Evolutionary conservation across 2,113 vertebrate genomes (phyloP).

Genomic region (Nothoprocta pentlandii): DNA sequence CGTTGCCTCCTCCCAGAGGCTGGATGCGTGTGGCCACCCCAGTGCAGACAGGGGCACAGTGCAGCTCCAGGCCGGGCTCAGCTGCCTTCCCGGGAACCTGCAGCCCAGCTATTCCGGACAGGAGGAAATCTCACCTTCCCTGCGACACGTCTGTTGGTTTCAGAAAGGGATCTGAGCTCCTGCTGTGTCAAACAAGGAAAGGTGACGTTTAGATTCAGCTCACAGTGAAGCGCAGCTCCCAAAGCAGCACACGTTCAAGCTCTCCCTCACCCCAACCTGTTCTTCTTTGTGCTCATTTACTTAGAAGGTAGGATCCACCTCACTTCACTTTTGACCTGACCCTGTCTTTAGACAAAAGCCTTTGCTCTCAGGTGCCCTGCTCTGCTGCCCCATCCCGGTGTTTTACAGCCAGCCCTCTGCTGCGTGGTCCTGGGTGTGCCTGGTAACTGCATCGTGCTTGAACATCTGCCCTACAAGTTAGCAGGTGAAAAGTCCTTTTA

Average conservation of each 20-base stretch:
- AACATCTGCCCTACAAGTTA: background rate
- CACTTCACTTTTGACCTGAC: background rate
- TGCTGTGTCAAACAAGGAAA: slow-evolving; percentile 34
- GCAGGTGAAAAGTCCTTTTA: slow-evolving; percentile 31
- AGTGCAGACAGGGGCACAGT: background rate
- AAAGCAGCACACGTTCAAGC: background rate
- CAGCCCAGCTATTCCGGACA: background rate
- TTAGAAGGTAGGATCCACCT: background rate
- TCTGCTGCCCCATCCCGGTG: background rate
- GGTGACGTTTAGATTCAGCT: slow-evolving; percentile 38
- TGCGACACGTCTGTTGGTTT: background rate
- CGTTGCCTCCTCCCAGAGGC: background rate
- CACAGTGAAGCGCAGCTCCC: slow-evolving; percentile 12
- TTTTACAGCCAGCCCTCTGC: background rate
- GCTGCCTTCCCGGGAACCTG: background rate
- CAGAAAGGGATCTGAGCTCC: slow-evolving; percentile 17
- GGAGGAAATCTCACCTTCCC: background rate
- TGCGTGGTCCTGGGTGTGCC: background rate
- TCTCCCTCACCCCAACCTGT: background rate
- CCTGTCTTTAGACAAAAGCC: slow-evolving; percentile 13
- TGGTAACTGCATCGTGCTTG: background rate
- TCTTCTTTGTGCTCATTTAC: background rate
- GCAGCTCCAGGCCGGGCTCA: background rate
- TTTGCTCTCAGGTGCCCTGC: background rate
- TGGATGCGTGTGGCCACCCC: background rate